Conservation (phyloP, 2,888 invertebrate species). For the Andrena marginata region DNA sequence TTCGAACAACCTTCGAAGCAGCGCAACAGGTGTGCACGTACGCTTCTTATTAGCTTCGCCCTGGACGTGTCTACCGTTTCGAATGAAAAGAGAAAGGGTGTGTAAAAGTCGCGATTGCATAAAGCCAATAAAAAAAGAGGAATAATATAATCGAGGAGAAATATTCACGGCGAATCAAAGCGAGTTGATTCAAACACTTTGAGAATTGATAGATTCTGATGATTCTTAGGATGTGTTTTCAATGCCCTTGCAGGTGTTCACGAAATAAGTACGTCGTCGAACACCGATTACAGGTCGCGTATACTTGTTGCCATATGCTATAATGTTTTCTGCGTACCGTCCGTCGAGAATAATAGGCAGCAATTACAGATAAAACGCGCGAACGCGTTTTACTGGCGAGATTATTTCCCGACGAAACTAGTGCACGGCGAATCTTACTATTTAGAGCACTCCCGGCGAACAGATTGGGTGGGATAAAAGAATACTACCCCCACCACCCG, state of each 20-base stretch:
- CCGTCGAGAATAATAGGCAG: not conserved
- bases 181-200: not conserved
- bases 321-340: not conserved
- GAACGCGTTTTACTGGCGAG: not conserved
- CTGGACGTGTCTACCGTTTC: not conserved
- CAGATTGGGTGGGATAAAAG: not conserved
- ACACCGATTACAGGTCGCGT: not conserved
- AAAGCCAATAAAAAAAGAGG: not conserved
- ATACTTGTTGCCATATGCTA: slow-evolving; percentile 15
- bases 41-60: not conserved
- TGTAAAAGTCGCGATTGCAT: not conserved
- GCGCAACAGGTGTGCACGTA: slow-evolving; percentile 38
- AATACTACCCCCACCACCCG: not conserved
- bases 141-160: not conserved
- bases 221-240: not conserved
- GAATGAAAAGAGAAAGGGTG: not conserved
- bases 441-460: not conserved
- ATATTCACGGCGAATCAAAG: not conserved
- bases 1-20: slow-evolving; percentile 15
- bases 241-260: not conserved
- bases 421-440: not conserved
- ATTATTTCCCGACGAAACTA: not conserved
- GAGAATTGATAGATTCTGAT: not conserved
- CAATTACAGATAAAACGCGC: not conserved
- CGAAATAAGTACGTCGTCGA: not conserved